Base-by-base conservation (phyloP, 2,113 vertebrate genomes). In the Piaya cayana region DNA sequence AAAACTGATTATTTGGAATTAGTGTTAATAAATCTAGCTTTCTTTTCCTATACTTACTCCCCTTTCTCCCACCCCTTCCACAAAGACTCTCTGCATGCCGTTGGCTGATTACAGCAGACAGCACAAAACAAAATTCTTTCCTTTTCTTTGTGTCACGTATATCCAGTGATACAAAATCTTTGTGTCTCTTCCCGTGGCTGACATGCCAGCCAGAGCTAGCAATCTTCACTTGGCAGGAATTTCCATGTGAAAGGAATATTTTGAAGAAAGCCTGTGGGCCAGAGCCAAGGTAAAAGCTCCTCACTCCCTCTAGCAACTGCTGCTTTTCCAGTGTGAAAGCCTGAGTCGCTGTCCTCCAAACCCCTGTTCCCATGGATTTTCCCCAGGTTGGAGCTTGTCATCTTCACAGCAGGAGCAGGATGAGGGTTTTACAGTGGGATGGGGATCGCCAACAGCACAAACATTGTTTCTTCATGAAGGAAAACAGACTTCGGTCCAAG, bases 161-260 rank as follows among this genome's bases (percentile, higher is more conserved):
- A 81, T 12, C 55, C 67, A 88, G 62, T 30, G 79, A 85, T 83
- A 83, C 55, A 83, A 76, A 74, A 50, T 29, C 75, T 87, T 77
- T 93, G 67, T 90, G 79, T 76, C 63, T 49, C 80, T 80, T 72
- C 86, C 90, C 42, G 3, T 6, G 82, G 85, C 71, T 94, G 93
- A 91, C 87, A 52, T 32, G 82, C 63, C 93, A 95, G 71, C 64
- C 82, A 67, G 85, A n/a, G 59, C 71, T 43, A 70, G 82, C 82
- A 88, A 74, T 96, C 95, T 94, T 97, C 94, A 65, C 90, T 94
- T 88, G 90, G 94, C 87, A 94, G 53, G 43, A 82, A 96, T 94
- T 97, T 93, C 87, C 94, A 92, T 94, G 82, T 95, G 95, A 97
- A 96, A 96, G n/a, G 82, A 86, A 81, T 74, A 75, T 70, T 93